Percentiles rank a stretch among this genome's conserved stretches.
Evolutionary conservation across 2,113 vertebrate species (phyloP).

Genomic region (Phodopus roborovskii): DNA sequence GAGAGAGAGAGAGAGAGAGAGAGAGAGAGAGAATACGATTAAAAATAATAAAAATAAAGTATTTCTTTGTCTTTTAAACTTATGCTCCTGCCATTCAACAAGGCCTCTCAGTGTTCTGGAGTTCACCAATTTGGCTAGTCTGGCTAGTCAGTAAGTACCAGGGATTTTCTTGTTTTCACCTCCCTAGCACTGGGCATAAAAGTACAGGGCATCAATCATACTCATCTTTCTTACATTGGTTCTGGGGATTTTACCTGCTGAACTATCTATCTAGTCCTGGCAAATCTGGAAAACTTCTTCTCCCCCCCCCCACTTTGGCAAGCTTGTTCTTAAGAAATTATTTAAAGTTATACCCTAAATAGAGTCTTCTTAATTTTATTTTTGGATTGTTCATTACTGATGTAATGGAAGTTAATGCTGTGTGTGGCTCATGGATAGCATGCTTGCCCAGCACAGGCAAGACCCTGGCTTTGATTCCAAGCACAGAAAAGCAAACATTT

Average conservation of each 20-base stretch:
- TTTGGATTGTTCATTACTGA: neutral
- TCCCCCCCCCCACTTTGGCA: too few relatives aligned
- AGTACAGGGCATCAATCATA: neutral
- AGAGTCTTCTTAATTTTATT: constrained; percentile 3
- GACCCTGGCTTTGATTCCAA: neutral
- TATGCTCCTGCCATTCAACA: neutral
- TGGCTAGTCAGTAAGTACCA: too few relatives aligned
- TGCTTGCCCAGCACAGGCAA: neutral
- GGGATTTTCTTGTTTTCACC: neutral
- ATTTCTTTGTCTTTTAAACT: neutral
- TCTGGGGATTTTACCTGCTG: neutral
- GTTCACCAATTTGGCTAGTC: neutral
- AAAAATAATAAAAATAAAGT: neutral
- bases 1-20: too few relatives aligned
- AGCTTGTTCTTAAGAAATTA: constrained; percentile 28
- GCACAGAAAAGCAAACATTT: neutral
- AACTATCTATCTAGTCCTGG: neutral
- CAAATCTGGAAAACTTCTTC: neutral
- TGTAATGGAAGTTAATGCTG: neutral
- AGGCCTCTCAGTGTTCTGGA: neutral
- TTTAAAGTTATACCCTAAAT: constrained; percentile 26
- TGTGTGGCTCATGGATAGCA: neutral
- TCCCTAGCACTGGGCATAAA: neutral
- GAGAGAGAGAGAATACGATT: too few relatives aligned
- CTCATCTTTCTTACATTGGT: neutral